Evolutionary conservation across 1,140 invertebrate genomes (phyloP).

Genomic region (Temnothorax curvispinosus): DNA sequence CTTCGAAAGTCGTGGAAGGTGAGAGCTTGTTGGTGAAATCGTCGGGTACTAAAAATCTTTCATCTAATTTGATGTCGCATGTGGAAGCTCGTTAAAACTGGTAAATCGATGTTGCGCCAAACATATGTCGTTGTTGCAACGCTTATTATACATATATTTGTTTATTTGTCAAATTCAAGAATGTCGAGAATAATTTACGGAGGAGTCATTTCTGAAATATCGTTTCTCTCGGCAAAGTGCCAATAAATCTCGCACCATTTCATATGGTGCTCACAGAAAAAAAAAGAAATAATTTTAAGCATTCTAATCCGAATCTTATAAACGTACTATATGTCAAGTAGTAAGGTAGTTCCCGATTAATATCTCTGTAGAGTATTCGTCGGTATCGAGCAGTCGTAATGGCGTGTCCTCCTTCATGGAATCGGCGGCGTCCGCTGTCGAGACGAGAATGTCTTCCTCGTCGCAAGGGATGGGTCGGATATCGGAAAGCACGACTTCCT

Average conservation of each 20-base stretch:
- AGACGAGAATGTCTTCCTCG: constrained; percentile 76
- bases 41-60: not conserved
- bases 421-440: constrained; percentile 84
- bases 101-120: constrained; percentile 12
- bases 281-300: not conserved
- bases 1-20: constrained; percentile 88
- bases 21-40: constrained; percentile 28
- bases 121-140: not conserved
- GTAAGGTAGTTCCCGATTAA: constrained; percentile 16
- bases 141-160: not conserved
- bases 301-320: not conserved
- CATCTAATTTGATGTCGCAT: constrained; percentile 18
- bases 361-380: constrained; percentile 86
- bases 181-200: not conserved
- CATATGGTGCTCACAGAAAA: not conserved
- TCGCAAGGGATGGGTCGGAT: constrained; percentile 80
- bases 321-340: not conserved
- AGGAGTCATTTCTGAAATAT: no score
- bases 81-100: constrained; percentile 8
- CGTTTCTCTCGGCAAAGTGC: not conserved
- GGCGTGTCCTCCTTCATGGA: constrained; percentile 84
- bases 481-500: constrained; percentile 81
- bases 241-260: not conserved
- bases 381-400: constrained; percentile 85
- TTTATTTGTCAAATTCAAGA: not conserved